Evolutionary conservation across 2,113 vertebrate species (phyloP), one percentile per base, ranked within the genome.

Genomic region (Cairina moschata): DNA sequence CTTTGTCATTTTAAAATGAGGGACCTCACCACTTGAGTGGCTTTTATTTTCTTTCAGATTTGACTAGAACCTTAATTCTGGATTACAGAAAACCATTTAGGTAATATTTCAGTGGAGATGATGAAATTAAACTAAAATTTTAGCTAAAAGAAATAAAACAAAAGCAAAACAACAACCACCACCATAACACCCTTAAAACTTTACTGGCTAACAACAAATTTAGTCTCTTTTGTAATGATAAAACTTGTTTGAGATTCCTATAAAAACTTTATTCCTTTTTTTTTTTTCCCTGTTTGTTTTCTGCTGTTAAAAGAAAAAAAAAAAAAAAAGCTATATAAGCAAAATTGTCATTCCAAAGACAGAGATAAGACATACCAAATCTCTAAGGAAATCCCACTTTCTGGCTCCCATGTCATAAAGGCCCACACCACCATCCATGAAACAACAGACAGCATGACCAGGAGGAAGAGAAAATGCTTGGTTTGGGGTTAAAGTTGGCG

Each of bases 381-480:
- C 99, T 95, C 99, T 97, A 28, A 99, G 98, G 92, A 99, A 99
- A 98, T 99, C 99, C 99, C 99, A 99, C 90, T 99, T 99, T 95
- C 98, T 99, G 93, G 98, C 98, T 58, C 98, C 99, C 98, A 99
- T 99, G 94, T 99, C 98, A 59, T 99, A 99, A 50, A 99, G 98
- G 6, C 99, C 99, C 32, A 99, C 98, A 34, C 99, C 99, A 58
- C 99, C 99, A 67, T 99, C 99, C 98, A 99, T 98, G 95, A 99
- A 99, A 96, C 99, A 99, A 96, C 99, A 99, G 60, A 99, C 98
- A 0, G 97, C 98, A 4, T 99, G 99, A 55, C 99, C 99, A 12
- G 99, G 99, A 20, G 99, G 99, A 72, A 99, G 98, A 50, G 99
- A 99, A 98, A 99, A 99, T 6, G 98, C 98, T 82, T 98, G 98